Percentiles rank a stretch among this genome's conserved stretches.
phyloP scores from a whole-genome alignment of 2,888 invertebrate species.

The Acrobasis consociella region DNA sequence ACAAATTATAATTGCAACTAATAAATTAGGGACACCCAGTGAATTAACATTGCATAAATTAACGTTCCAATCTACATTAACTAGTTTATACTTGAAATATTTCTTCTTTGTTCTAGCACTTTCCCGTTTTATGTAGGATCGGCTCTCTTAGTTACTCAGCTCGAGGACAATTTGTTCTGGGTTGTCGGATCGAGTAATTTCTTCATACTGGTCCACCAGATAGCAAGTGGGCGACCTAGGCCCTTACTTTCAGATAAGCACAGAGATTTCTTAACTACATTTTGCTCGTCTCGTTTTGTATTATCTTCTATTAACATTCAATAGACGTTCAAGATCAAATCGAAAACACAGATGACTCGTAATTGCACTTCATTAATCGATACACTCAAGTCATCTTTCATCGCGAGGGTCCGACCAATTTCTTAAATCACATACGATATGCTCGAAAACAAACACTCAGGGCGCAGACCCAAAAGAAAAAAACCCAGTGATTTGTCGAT shows the following conservation, averaged over 20 bases:
- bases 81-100: neutral
- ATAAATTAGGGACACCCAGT: neutral
- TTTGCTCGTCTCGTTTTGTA: too few relatives aligned
- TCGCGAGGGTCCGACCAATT: conserved; percentile 57
- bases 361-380: conserved; percentile 43
- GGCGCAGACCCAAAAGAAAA: conserved; percentile 50
- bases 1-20: neutral
- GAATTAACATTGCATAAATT: neutral
- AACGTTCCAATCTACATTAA: neutral
- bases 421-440: conserved; percentile 70
- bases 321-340: conserved; percentile 7
- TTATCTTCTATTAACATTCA: neutral
- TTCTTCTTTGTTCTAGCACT: too few relatives aligned
- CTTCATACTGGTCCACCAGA: too few relatives aligned
- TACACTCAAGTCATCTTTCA: conserved; percentile 56
- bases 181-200: too few relatives aligned
- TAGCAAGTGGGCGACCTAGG: too few relatives aligned
- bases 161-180: too few relatives aligned
- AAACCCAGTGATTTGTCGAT: conserved; percentile 71
- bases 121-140: too few relatives aligned
- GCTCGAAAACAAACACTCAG: conserved; percentile 79
- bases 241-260: too few relatives aligned
- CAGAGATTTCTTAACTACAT: too few relatives aligned
- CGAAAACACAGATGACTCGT: conserved; percentile 8
- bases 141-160: too few relatives aligned